These are phyloP conservation scores for Heliconius sara DNA, from an alignment of 2,888 invertebrate species.

Conservation along the genomic window DNA sequence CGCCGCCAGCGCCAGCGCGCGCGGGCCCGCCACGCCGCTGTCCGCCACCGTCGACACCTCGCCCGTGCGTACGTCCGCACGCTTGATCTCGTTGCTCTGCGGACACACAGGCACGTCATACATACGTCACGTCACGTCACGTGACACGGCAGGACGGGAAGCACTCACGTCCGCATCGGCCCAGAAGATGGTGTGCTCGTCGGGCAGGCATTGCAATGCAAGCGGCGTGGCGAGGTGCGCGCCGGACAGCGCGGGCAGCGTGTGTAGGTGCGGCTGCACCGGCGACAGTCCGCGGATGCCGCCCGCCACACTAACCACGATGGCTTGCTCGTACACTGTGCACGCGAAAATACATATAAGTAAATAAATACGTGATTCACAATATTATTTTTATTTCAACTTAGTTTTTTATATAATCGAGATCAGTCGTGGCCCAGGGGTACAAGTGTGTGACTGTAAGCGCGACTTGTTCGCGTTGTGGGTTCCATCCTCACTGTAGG, in stretches of 20 bases:
- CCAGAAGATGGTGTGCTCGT: conserved; percentile 89
- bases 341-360: background rate
- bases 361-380: background rate
- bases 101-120: conserved; percentile 5
- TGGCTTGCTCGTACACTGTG: conserved; percentile 89
- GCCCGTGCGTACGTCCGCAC: conserved; percentile 84
- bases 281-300: conserved; percentile 94
- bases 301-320: conserved; percentile 89
- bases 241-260: conserved; percentile 91
- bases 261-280: conserved; percentile 88
- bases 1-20: conserved; percentile 93
- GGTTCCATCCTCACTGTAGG: too few relatives aligned
- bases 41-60: conserved; percentile 83
- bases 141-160: too few relatives aligned
- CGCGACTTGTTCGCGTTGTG: too few relatives aligned
- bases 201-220: conserved; percentile 88
- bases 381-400: background rate
- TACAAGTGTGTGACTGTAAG: too few relatives aligned
- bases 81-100: conserved; percentile 87
- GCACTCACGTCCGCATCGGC: conserved; percentile 86
- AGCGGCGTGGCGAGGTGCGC: conserved; percentile 88
- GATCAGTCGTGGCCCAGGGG: too few relatives aligned
- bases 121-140: background rate
- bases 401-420: background rate
- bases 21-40: conserved; percentile 85